Evolutionary conservation across 2,113 vertebrate species (phyloP).

Genomic region (Gasterosteus nipponicus): DNA sequence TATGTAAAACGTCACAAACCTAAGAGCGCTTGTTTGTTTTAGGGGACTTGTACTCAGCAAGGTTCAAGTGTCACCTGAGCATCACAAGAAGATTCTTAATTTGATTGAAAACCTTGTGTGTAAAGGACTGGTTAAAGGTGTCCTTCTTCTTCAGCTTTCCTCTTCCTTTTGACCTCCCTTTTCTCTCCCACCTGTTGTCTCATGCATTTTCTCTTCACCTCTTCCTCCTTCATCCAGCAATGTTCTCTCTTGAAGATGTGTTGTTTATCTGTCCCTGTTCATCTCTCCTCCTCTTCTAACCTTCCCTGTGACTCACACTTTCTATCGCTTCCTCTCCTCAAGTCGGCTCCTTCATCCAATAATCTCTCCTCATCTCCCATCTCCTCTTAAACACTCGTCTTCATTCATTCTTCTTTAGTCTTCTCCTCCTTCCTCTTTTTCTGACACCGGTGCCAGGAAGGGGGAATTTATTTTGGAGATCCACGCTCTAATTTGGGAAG

Average conservation of each 20-base stretch:
- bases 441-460: slow-evolving; percentile 47
- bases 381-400: slow-evolving; percentile 4
- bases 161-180: background rate
- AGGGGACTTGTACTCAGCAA: background rate
- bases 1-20: background rate
- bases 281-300: background rate
- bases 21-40: background rate
- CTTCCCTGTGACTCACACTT: background rate
- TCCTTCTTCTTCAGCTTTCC: background rate
- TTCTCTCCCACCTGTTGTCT: background rate
- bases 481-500: slow-evolving; percentile 42
- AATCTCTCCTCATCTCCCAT: slow-evolving; percentile 41
- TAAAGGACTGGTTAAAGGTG: background rate
- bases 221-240: background rate
- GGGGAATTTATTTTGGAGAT: slow-evolving; percentile 46
- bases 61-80: background rate
- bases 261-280: background rate
- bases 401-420: background rate
- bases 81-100: background rate
- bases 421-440: slow-evolving; percentile 19
- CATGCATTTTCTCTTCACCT: background rate
- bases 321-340: background rate
- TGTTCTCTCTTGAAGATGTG: background rate
- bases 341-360: background rate
- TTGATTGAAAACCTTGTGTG: background rate